These are phyloP conservation scores for Erpornis zantholeuca DNA, from an alignment of 2,113 vertebrate species.

Conservation along the genomic window DNA sequence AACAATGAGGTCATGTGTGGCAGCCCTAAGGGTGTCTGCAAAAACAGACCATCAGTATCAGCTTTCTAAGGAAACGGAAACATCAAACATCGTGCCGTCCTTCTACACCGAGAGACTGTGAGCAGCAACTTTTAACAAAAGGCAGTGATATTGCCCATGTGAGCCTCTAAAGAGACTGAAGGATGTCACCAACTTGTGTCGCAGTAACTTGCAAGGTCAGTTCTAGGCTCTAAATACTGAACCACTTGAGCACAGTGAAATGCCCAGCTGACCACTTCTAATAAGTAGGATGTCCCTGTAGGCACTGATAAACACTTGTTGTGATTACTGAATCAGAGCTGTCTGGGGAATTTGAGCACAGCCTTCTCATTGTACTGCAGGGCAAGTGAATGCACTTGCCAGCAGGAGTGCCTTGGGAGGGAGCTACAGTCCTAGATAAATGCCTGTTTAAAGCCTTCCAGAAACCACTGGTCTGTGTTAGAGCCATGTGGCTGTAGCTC, in stretches of 20 bases:
- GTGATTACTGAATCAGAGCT: slow-evolving; percentile 40
- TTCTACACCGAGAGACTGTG: not conserved
- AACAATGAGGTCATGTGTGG: not conserved
- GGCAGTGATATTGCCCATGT: not conserved
- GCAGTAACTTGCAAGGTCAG: not conserved
- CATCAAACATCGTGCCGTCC: not conserved
- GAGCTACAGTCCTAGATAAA: not conserved
- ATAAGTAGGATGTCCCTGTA: slow-evolving; percentile 11
- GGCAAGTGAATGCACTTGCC: not conserved
- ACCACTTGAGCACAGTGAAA: not conserved
- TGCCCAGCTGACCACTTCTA: slow-evolving; percentile 51
- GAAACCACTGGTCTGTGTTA: not conserved
- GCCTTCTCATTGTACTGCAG: not conserved
- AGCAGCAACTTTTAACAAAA: not conserved
- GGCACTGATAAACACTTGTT: slow-evolving; percentile 39
- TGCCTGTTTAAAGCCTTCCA: not conserved
- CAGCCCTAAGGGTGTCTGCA: not conserved
- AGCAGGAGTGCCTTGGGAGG: not conserved
- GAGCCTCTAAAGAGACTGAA: not conserved
- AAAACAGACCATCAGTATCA: not conserved
- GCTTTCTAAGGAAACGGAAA: not conserved
- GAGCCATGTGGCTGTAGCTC: not conserved
- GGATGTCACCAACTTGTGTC: not conserved
- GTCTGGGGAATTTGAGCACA: not conserved
- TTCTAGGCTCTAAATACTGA: not conserved